Evolutionary conservation across 2,113 vertebrate genomes (phyloP).

Genomic region (Furnarius figulus): DNA sequence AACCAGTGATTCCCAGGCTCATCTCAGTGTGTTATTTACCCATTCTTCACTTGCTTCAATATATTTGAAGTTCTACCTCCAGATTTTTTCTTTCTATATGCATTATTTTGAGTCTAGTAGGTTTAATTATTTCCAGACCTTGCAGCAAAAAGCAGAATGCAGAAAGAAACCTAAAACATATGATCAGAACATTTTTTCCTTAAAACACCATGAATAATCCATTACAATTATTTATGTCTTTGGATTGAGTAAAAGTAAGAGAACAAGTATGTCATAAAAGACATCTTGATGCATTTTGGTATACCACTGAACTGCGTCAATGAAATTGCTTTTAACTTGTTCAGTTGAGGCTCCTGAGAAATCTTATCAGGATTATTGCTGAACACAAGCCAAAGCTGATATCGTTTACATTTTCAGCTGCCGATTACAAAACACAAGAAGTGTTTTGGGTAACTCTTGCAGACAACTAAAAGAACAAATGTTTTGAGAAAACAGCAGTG

Average conservation of each 20-base stretch:
- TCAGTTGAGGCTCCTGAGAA: background rate
- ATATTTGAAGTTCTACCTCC: background rate
- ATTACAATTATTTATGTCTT: constrained; percentile 37
- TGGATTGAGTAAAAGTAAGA: constrained; percentile 24
- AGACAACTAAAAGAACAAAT: background rate
- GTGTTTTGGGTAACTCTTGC: background rate
- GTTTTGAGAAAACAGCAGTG: background rate
- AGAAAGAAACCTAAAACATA: constrained; percentile 21
- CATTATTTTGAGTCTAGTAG: background rate
- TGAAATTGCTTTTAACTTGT: constrained; percentile 7
- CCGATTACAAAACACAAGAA: background rate
- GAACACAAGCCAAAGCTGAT: background rate
- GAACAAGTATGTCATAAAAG: constrained; percentile 23
- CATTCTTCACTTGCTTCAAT: background rate
- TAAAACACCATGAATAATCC: constrained; percentile 3
- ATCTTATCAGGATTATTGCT: constrained; percentile 10
- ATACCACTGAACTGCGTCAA: constrained; percentile 21
- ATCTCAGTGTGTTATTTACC: background rate
- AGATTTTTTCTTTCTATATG: background rate
- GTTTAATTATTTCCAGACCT: constrained; percentile 40
- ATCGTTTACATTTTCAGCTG: background rate
- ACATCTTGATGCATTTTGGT: constrained; percentile 33
- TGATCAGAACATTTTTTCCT: background rate
- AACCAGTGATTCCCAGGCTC: background rate
- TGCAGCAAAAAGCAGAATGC: background rate